Percentiles rank a stretch among this genome's conserved stretches.
phyloP scores from a whole-genome alignment of 2,797 vertebrate genomes.

The Denticeps clupeoides region DNA sequence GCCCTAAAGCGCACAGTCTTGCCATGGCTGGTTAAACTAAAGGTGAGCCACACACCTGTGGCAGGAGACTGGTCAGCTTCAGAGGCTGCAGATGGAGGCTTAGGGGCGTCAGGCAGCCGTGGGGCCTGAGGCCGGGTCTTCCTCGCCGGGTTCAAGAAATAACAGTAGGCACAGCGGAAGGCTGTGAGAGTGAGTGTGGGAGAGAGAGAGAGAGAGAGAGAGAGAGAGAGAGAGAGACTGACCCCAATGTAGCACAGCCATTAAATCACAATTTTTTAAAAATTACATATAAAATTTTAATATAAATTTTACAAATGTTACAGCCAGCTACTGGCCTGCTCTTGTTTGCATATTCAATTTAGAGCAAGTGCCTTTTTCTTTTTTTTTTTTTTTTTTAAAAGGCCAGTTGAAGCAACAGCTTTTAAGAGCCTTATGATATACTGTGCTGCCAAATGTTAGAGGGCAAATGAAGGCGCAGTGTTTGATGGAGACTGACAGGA shows the following conservation, averaged over 20 bases:
- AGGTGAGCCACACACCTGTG: too few species aligned
- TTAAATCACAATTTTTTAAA: constrained; percentile 23
- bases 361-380: constrained; percentile 30
- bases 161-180: constrained; percentile 97
- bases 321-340: constrained; percentile 42
- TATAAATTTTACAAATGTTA: too few species aligned
- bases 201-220: not conserved
- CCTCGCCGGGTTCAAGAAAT: constrained; percentile 92
- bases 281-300: too few species aligned
- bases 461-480: constrained; percentile 53
- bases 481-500: constrained; percentile 58
- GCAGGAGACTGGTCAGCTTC: constrained; percentile 32
- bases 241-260: too few species aligned
- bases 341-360: constrained; percentile 58
- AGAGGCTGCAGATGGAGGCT: constrained; percentile 31
- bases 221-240: not conserved
- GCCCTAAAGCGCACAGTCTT: too few species aligned
- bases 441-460: constrained; percentile 54
- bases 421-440: constrained; percentile 64
- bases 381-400: constrained; percentile 49
- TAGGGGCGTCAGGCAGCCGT: constrained; percentile 61
- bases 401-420: constrained; percentile 47
- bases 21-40: too few species aligned
- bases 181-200: constrained; percentile 73
- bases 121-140: constrained; percentile 92